These are phyloP conservation scores for Yoshiicerus persimilis DNA, from an alignment of 1,140 invertebrate species.

Conservation along the genomic window DNA sequence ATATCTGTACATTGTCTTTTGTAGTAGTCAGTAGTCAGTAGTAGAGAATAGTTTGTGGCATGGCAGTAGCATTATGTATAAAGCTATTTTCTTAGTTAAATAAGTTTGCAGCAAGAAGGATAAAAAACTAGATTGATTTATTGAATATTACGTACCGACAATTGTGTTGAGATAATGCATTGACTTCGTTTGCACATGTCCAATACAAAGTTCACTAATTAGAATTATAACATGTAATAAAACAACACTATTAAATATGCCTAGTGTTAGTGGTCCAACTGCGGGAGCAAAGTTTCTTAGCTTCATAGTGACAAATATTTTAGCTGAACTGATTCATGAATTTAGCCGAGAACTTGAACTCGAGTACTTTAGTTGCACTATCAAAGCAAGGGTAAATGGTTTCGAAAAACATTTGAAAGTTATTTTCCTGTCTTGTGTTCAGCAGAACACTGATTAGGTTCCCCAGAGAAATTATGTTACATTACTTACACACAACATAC, in stretches of 20 bases:
- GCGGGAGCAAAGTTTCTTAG: constrained; percentile 14
- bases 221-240: not conserved
- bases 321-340: constrained; percentile 1
- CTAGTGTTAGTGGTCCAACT: not conserved
- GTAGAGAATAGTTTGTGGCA: not conserved
- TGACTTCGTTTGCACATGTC: not conserved
- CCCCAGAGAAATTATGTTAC: constrained; percentile 5
- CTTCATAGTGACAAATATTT: constrained; percentile 17
- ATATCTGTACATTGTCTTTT: not conserved
- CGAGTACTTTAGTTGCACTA: not conserved
- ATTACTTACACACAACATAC: not conserved
- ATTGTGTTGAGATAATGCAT: not conserved
- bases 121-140: not conserved
- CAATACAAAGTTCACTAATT: not conserved
- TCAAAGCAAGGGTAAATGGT: not conserved
- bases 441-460: constrained; percentile 9
- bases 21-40: not conserved
- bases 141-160: not conserved
- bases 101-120: no score
- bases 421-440: not conserved
- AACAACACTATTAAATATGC: not conserved
- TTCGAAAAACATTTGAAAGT: constrained; percentile 21
- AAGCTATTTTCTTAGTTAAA: no score
- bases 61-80: not conserved
- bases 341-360: not conserved